Percentiles rank a stretch among this genome's conserved stretches.
phyloP scores from a whole-genome alignment of 2,113 vertebrate genomes.

The Myotis davidii region DNA sequence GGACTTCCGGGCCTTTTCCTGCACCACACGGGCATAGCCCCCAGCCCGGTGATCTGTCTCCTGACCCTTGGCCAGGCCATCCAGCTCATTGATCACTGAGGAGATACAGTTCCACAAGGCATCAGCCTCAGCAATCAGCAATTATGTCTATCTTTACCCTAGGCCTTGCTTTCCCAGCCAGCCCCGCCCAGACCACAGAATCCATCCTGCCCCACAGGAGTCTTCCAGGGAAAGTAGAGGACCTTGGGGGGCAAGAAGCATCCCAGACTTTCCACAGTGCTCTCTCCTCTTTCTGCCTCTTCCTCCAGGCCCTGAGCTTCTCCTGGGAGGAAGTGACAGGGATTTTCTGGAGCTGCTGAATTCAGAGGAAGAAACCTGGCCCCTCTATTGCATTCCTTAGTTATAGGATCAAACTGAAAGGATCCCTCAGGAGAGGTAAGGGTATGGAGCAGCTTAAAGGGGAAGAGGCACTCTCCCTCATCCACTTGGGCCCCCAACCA shows the following conservation, averaged over 20 bases:
- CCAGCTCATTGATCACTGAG: slow-evolving; percentile 97
- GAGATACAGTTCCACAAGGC: slow-evolving; percentile 56
- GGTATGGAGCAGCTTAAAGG: not conserved
- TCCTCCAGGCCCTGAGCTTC: not conserved
- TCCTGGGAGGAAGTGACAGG: not conserved
- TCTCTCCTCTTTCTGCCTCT: not conserved
- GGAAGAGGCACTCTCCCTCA: not conserved
- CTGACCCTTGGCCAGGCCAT: slow-evolving; percentile 97
- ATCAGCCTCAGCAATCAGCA: slow-evolving; percentile 43
- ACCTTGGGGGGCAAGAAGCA: not conserved
- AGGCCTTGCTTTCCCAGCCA: not conserved
- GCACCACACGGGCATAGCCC: slow-evolving; percentile 91
- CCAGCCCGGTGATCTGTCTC: slow-evolving; percentile 88
- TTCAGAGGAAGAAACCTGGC: slow-evolving; percentile 52
- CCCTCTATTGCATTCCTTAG: slow-evolving; percentile 34
- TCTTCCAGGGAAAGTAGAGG: not conserved
- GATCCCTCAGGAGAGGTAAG: not conserved
- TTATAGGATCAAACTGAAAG: slow-evolving; percentile 48
- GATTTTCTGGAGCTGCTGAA: slow-evolving; percentile 43
- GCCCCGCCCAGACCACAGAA: not conserved
- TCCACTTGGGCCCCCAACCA: not conserved
- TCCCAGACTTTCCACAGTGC: not conserved
- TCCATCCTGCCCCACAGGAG: not conserved
- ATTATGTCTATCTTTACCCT: not conserved
- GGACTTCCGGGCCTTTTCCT: slow-evolving; percentile 94